Evolutionary conservation across 2,888 invertebrate species (phyloP).

Genomic region (Caradrina clavipalpis): DNA sequence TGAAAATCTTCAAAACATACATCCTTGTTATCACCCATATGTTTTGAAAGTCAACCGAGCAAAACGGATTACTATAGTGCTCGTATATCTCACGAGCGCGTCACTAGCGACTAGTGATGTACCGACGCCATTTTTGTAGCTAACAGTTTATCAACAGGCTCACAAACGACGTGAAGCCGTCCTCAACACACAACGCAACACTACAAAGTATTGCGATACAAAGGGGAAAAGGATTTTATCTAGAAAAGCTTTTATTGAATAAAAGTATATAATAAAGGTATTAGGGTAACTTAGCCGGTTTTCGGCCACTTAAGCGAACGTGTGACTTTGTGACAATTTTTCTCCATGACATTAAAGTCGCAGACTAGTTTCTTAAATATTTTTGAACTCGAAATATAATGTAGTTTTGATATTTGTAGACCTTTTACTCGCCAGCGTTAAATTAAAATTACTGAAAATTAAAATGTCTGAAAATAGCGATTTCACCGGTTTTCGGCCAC

Average conservation of each 20-base stretch:
- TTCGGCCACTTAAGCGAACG: too few species aligned
- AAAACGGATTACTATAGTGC: conserved; percentile 50
- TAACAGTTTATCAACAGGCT: conserved; percentile 39
- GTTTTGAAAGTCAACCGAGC: conserved; percentile 49
- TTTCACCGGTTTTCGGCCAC: too few species aligned
- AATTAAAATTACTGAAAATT: too few species aligned
- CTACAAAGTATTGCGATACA: conserved; percentile 39
- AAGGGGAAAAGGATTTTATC: conserved; percentile 31
- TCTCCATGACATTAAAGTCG: too few species aligned
- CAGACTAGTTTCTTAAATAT: too few species aligned
- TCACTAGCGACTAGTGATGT: conserved; percentile 53
- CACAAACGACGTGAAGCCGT: conserved; percentile 41
- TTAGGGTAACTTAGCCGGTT: too few species aligned
- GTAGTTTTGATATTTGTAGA: too few species aligned
- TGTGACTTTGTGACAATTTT: too few species aligned
- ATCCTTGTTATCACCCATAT: conserved; percentile 22
- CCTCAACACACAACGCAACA: conserved; percentile 31
- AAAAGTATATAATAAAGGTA: conserved; percentile 15
- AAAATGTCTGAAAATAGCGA: too few species aligned
- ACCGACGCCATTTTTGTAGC: conserved; percentile 50
- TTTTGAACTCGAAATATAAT: too few species aligned
- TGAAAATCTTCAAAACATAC: conserved; percentile 2
- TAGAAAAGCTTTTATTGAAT: conserved; percentile 37
- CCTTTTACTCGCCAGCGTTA: too few species aligned
- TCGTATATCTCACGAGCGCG: conserved; percentile 35